These are phyloP conservation scores for Picus viridis DNA, from an alignment of 2,797 vertebrate genomes.

Conservation along the genomic window DNA sequence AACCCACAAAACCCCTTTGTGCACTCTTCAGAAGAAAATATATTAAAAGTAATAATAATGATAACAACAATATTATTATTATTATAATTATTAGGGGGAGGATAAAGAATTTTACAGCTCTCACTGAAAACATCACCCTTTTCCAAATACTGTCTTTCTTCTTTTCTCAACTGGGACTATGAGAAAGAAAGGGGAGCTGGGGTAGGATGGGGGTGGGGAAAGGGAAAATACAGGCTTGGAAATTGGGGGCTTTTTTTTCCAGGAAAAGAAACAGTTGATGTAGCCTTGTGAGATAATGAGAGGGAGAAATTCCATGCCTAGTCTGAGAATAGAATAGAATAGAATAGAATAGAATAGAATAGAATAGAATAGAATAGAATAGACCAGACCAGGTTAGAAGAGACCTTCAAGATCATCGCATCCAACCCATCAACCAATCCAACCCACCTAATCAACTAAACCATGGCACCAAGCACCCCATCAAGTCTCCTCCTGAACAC, in stretches of 20 bases:
- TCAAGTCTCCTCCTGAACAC: too few species aligned
- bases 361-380: too few species aligned
- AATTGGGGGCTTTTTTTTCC: neutral
- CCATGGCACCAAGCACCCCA: too few species aligned
- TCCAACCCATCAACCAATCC: too few species aligned
- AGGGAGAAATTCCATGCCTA: neutral
- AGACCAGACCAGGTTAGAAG: too few species aligned
- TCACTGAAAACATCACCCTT: neutral
- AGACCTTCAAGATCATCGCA: too few species aligned
- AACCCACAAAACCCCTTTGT: neutral
- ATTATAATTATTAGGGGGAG: neutral
- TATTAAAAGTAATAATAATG: too few species aligned
- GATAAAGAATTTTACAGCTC: neutral
- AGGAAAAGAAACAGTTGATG: neutral
- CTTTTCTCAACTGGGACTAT: neutral
- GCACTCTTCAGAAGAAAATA: neutral
- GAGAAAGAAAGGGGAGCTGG: neutral
- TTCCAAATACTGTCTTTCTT: neutral
- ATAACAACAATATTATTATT: neutral
- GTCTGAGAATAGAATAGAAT: neutral
- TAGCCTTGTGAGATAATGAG: neutral
- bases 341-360: too few species aligned
- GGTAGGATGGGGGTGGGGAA: rapidly evolving
- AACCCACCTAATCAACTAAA: too few species aligned
- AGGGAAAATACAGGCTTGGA: neutral